These are phyloP conservation scores for Rhingia rostrata DNA, from an alignment of 2,888 invertebrate species.

Conservation along the genomic window DNA sequence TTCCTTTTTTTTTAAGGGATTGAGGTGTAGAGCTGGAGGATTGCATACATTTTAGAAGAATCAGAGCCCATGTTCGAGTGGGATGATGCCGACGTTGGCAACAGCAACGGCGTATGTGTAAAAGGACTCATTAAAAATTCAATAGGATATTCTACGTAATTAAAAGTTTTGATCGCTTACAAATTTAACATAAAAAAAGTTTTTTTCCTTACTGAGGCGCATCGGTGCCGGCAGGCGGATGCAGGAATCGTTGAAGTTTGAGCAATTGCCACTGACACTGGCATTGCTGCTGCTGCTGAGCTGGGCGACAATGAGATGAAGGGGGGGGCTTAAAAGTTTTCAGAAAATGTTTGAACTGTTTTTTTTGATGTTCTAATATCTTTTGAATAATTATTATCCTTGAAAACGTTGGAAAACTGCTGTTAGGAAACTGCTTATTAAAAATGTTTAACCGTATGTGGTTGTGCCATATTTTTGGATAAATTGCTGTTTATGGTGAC, in stretches of 20 bases:
- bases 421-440: constrained; percentile 1
- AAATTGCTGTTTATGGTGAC: too few species aligned
- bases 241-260: constrained; percentile 20
- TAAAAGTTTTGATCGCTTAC: constrained; percentile 62
- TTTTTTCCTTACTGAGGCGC: constrained; percentile 20
- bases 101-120: background rate
- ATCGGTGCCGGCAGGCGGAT: background rate
- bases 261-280: constrained; percentile 10
- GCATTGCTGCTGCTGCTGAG: background rate
- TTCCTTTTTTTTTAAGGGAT: background rate
- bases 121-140: constrained; percentile 60
- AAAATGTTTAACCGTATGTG: background rate
- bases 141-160: constrained; percentile 69
- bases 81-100: background rate
- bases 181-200: constrained; percentile 30
- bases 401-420: constrained; percentile 3
- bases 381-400: constrained; percentile 12
- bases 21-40: background rate
- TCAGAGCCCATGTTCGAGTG: constrained; percentile 24
- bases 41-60: constrained; percentile 4
- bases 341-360: background rate
- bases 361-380: background rate
- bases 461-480: background rate
- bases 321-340: background rate
- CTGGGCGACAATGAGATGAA: background rate